phyloP scores from a whole-genome alignment of 2,797 vertebrate genomes.

The Thaleichthys pacificus region DNA sequence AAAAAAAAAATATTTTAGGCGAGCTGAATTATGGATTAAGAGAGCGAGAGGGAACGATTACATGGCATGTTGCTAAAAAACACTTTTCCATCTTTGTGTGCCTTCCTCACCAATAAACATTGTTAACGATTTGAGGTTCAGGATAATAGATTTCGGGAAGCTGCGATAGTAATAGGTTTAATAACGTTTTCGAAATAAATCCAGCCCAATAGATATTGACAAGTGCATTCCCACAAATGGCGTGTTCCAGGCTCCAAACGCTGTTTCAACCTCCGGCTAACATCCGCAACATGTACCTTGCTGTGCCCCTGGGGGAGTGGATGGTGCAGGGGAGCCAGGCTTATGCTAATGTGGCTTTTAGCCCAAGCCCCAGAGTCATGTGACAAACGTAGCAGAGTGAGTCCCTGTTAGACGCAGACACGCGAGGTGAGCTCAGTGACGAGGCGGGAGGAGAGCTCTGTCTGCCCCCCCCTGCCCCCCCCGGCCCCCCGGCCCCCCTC shows the following conservation, averaged over 20 bases:
- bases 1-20: background rate
- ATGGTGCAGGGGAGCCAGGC: slow-evolving; percentile 32
- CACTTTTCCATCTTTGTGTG: background rate
- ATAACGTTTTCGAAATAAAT: background rate
- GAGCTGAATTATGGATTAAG: background rate
- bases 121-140: background rate
- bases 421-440: slow-evolving; percentile 48
- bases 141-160: no score
- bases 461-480: background rate
- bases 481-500: slow-evolving; percentile 40
- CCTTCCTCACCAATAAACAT: background rate
- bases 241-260: no score
- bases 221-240: background rate
- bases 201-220: background rate
- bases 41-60: background rate
- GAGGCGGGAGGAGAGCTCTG: slow-evolving; percentile 36
- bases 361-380: slow-evolving; percentile 52
- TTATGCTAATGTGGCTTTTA: slow-evolving; percentile 33
- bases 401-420: slow-evolving; percentile 56
- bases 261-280: background rate
- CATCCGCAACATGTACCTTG: slow-evolving; percentile 23
- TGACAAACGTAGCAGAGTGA: slow-evolving; percentile 56
- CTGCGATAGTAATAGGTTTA: no score
- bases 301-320: slow-evolving; percentile 21
- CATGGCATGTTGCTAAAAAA: no score